Conservation (phyloP, 2,888 invertebrate genomes). For the Idaea dimidiata region DNA sequence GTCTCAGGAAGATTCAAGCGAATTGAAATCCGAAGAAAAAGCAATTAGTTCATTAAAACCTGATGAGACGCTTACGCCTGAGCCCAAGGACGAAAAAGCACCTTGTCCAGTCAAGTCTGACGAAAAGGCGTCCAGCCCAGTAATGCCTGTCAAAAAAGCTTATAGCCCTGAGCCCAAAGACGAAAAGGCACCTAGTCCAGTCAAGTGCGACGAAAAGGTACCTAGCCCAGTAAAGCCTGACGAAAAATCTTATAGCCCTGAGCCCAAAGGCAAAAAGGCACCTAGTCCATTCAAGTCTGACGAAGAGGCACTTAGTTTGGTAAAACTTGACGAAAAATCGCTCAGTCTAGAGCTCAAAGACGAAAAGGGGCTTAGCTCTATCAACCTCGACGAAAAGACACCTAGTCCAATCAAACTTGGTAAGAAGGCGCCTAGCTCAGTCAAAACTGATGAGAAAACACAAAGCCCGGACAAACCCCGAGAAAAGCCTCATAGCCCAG, state of each 20-base stretch:
- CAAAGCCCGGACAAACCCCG: conserved; percentile 19
- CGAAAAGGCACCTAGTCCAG: conserved; percentile 6
- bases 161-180: not conserved
- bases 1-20: conserved; percentile 3
- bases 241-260: conserved; percentile 11
- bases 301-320: conserved; percentile 1
- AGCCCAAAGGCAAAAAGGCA: conserved; percentile 7
- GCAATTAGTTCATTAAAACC: conserved; percentile 6
- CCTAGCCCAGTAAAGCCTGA: conserved; percentile 10
- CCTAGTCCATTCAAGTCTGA: conserved; percentile 4
- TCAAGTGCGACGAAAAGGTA: conserved; percentile 11
- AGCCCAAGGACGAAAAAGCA: conserved; percentile 6
- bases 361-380: not conserved
- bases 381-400: conserved; percentile 11
- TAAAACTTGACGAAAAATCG: not conserved
- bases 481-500: conserved; percentile 20
- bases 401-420: conserved; percentile 20
- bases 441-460: conserved; percentile 7
- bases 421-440: conserved; percentile 16
- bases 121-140: conserved; percentile 17
- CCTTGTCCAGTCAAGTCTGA: conserved; percentile 15
- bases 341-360: conserved; percentile 18
- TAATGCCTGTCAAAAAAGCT: not conserved
- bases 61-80: conserved; percentile 8
- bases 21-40: conserved; percentile 6